Evolutionary conservation across 2,797 vertebrate genomes (phyloP).

Genomic region (Cercopithecus hamlyni): DNA sequence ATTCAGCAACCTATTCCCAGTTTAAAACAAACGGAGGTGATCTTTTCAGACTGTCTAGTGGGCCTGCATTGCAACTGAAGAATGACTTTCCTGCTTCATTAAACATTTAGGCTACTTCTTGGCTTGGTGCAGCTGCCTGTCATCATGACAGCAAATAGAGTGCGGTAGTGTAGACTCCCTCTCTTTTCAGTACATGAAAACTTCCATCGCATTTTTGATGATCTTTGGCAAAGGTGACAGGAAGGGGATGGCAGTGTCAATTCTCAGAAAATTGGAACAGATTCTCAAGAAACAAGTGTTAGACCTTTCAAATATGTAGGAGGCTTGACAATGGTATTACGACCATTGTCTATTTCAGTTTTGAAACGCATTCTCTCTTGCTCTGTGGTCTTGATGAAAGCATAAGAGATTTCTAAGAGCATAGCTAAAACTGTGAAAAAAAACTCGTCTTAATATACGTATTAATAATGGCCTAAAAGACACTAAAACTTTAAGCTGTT

Average conservation of each 20-base stretch:
- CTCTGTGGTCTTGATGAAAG: not conserved
- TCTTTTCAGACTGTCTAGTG: conserved; percentile 66
- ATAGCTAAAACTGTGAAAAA: conserved; percentile 1
- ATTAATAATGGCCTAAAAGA: not conserved
- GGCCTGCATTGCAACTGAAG: conserved; percentile 67
- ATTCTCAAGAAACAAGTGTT: conserved; percentile 12
- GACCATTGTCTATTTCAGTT: not conserved
- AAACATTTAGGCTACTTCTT: conserved; percentile 71
- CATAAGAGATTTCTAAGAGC: not conserved
- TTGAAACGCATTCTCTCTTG: not conserved
- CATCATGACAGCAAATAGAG: conserved; percentile 44
- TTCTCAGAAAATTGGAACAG: conserved; percentile 5
- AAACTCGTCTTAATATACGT: conserved; percentile 10
- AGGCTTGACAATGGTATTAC: not conserved
- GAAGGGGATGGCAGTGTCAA: not conserved
- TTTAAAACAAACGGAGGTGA: conserved; percentile 64
- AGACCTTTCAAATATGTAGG: not conserved
- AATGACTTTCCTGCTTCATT: conserved; percentile 70
- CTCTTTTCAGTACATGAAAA: conserved; percentile 7
- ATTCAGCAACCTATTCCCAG: conserved; percentile 68
- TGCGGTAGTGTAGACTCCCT: not conserved
- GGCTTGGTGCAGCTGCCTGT: conserved; percentile 14
- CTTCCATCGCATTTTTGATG: not conserved
- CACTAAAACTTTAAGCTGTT: not conserved
- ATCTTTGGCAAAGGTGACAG: conserved; percentile 57